A percentile compares a stretch with the other conserved stretches of the same genome.
phyloP scores from a whole-genome alignment of 2,888 invertebrate species.

The Operophtera brumata region DNA sequence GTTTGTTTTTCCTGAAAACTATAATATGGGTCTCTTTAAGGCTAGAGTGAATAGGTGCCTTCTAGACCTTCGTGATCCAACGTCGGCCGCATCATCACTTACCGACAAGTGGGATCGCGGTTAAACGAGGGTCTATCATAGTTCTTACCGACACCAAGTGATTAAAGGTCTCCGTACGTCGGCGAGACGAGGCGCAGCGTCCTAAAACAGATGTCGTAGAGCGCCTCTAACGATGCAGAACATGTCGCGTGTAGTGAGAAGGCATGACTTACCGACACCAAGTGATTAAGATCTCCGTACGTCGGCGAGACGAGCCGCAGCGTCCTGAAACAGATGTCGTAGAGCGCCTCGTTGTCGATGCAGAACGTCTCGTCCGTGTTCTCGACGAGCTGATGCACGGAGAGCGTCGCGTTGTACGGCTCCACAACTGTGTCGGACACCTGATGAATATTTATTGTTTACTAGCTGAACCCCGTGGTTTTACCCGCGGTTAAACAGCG shows the following conservation, averaged over 20 bases:
- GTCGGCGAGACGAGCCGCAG: constrained; percentile 90
- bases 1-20: too few relatives aligned
- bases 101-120: too few relatives aligned
- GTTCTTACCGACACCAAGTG: constrained; percentile 90
- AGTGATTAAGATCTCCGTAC: constrained; percentile 94
- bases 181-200: constrained; percentile 90
- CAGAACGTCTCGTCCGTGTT: constrained; percentile 94
- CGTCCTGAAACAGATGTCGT: constrained; percentile 94
- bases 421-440: constrained; percentile 93
- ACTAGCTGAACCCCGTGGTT: too few relatives aligned
- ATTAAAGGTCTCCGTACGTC: constrained; percentile 94
- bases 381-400: constrained; percentile 92
- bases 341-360: constrained; percentile 94
- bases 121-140: too few relatives aligned
- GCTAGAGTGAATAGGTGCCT: too few relatives aligned
- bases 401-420: constrained; percentile 93
- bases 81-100: too few relatives aligned
- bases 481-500: too few relatives aligned
- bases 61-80: too few relatives aligned
- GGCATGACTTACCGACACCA: constrained; percentile 87
- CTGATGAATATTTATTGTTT: constrained; percentile 40
- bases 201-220: constrained; percentile 94
- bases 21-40: too few relatives aligned
- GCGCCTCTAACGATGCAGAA: constrained; percentile 94
- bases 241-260: constrained; percentile 91